phyloP scores from a whole-genome alignment of 2,797 vertebrate species.

The Ficedula albicollis region DNA sequence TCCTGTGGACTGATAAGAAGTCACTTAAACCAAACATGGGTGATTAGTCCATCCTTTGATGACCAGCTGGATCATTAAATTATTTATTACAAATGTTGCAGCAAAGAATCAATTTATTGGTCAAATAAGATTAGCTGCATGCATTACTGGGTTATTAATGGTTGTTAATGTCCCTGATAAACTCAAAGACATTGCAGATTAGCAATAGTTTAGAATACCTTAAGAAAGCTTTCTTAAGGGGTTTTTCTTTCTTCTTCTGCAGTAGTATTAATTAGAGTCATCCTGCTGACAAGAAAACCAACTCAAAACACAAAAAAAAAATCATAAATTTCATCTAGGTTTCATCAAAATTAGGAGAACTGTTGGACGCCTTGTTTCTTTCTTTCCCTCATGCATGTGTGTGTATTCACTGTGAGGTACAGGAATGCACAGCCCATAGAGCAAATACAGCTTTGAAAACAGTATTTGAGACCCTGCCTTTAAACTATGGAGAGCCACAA shows the following conservation, averaged over 20 bases:
- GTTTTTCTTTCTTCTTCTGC: background rate
- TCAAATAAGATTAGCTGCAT: background rate
- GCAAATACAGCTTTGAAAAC: background rate
- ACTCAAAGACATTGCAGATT: background rate
- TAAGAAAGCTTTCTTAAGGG: background rate
- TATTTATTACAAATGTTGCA: background rate
- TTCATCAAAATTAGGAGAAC: background rate
- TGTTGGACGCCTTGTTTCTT: background rate
- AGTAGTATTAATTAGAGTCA: background rate
- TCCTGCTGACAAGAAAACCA: background rate
- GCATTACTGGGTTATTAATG: background rate
- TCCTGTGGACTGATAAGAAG: background rate
- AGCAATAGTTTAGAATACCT: background rate
- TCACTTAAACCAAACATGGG: fast-evolving
- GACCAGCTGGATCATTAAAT: background rate
- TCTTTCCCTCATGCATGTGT: background rate
- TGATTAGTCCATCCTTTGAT: background rate
- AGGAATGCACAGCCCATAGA: background rate
- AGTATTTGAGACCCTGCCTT: background rate
- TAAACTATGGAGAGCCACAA: background rate
- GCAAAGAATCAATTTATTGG: background rate
- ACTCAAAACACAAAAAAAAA: background rate
- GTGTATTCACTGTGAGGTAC: background rate
- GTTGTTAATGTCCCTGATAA: background rate
- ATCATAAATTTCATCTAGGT: background rate